Evolutionary conservation across 2,888 invertebrate genomes (phyloP).

Genomic region (Reticulitermes lucifugus): DNA sequence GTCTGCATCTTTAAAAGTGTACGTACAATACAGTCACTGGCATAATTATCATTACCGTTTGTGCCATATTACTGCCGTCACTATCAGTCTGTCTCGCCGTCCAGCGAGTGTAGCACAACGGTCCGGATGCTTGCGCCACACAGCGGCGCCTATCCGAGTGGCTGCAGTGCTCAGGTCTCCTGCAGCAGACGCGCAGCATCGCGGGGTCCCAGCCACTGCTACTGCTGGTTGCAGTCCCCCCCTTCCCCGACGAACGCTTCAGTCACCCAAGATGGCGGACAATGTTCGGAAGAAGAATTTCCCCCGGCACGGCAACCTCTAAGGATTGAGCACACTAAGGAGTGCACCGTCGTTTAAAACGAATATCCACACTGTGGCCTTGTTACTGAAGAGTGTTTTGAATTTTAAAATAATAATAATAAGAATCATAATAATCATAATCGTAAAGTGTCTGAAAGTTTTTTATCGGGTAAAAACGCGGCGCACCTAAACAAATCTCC

Average conservation of each 20-base stretch:
- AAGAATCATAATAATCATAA: not conserved
- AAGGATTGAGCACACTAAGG: not conserved
- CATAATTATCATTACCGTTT: no score
- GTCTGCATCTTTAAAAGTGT: no score
- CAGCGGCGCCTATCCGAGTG: not conserved
- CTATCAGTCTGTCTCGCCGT: not conserved
- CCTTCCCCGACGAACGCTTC: conserved; percentile 30
- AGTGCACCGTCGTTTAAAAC: not conserved
- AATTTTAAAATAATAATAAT: conserved; percentile 17
- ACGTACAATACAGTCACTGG: no score
- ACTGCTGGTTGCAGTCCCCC: conserved; percentile 8
- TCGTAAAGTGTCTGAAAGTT: conserved; percentile 30
- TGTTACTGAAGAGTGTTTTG: conserved; percentile 30
- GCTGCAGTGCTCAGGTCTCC: conserved; percentile 5
- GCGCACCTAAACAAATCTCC: conserved; percentile 25
- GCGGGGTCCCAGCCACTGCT: conserved; percentile 36
- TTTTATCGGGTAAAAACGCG: conserved; percentile 24
- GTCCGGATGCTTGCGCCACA: conserved; percentile 25
- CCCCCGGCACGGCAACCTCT: conserved; percentile 22
- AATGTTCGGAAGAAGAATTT: conserved; percentile 36
- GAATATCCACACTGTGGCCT: conserved; percentile 37
- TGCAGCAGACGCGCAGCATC: conserved; percentile 19
- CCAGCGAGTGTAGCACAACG: not conserved
- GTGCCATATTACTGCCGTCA: no score
- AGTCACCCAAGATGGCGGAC: conserved; percentile 48